A percentile compares a stretch with the other conserved stretches of the same genome.
These are phyloP conservation scores for Lordiphosa andalusiaca DNA, from an alignment of 2,888 invertebrate species.

Conservation along the genomic window DNA sequence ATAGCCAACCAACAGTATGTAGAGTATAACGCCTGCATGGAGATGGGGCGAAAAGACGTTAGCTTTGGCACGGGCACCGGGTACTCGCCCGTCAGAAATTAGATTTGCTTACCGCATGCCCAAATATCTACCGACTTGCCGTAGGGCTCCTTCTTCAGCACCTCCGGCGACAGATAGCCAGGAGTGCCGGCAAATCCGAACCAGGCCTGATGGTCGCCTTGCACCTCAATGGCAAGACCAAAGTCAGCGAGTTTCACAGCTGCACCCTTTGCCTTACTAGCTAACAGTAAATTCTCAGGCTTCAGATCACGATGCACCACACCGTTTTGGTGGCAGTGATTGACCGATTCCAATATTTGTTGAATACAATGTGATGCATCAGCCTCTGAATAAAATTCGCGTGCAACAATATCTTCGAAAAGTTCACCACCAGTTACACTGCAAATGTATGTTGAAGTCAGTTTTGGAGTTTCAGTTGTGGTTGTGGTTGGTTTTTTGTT, in stretches of 20 bases:
- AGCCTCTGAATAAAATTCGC: slow-evolving; percentile 99
- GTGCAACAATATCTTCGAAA: slow-evolving; percentile 99
- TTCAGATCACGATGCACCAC: slow-evolving; percentile 99
- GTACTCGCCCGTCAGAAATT: slow-evolving; percentile 1
- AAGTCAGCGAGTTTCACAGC: slow-evolving; percentile 99
- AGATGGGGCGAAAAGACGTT: neutral
- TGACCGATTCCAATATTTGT: slow-evolving; percentile 99
- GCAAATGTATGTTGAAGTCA: slow-evolving; percentile 58
- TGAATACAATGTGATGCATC: slow-evolving; percentile 99
- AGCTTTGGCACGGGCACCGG: neutral
- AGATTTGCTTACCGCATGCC: slow-evolving; percentile 91
- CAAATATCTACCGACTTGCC: slow-evolving; percentile 99
- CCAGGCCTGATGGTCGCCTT: slow-evolving; percentile 99
- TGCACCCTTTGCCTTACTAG: slow-evolving; percentile 99
- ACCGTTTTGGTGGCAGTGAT: slow-evolving; percentile 99
- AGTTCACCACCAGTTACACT: slow-evolving; percentile 98
- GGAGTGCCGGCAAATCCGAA: slow-evolving; percentile 99
- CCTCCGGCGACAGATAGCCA: slow-evolving; percentile 99
- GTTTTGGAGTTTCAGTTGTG: slow-evolving; percentile 26
- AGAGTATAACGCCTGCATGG: slow-evolving; percentile 92
- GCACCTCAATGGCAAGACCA: slow-evolving; percentile 99
- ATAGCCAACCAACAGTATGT: slow-evolving; percentile 99
- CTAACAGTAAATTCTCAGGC: slow-evolving; percentile 99
- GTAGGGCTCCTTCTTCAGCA: slow-evolving; percentile 99
- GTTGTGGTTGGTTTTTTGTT: slow-evolving; percentile 19